These are phyloP conservation scores for Pelochelys cantorii DNA, from an alignment of 2,797 vertebrate genomes.

Conservation along the genomic window DNA sequence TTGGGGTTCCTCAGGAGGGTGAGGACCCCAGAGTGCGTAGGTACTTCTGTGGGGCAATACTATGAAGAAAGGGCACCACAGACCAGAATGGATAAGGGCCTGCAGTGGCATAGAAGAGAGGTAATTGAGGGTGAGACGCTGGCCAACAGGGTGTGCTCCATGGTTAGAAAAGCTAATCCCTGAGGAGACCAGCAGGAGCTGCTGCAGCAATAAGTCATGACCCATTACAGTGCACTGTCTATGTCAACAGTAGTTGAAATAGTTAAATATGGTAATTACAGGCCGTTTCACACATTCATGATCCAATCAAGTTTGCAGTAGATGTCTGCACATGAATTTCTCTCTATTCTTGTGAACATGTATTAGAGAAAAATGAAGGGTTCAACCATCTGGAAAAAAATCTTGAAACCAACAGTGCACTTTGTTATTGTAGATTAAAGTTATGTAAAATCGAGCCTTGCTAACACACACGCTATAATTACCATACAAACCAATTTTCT, in stretches of 20 bases:
- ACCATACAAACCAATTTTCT: accelerated
- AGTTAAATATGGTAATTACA: background rate
- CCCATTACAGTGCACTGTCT: too few species aligned
- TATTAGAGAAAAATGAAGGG: background rate
- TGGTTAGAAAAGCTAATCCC: too few species aligned
- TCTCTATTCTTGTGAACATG: background rate
- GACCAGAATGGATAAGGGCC: too few species aligned
- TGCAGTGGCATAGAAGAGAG: too few species aligned
- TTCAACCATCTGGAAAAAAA: background rate
- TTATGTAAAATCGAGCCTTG: background rate
- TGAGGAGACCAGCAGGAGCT: too few species aligned
- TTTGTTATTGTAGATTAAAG: background rate
- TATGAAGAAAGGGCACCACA: too few species aligned
- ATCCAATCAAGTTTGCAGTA: background rate
- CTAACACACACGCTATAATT: background rate
- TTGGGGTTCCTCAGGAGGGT: too few species aligned
- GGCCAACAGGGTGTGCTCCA: too few species aligned
- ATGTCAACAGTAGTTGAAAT: background rate
- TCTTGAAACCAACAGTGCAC: background rate
- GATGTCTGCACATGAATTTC: background rate
- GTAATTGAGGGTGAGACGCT: too few species aligned
- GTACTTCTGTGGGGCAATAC: too few species aligned
- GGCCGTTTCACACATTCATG: accelerated
- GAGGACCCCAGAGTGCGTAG: too few species aligned
- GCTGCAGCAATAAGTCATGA: too few species aligned